These are phyloP conservation scores for Sternarchorhynchus goeldii DNA, from an alignment of 2,797 vertebrate species.

Conservation along the genomic window DNA sequence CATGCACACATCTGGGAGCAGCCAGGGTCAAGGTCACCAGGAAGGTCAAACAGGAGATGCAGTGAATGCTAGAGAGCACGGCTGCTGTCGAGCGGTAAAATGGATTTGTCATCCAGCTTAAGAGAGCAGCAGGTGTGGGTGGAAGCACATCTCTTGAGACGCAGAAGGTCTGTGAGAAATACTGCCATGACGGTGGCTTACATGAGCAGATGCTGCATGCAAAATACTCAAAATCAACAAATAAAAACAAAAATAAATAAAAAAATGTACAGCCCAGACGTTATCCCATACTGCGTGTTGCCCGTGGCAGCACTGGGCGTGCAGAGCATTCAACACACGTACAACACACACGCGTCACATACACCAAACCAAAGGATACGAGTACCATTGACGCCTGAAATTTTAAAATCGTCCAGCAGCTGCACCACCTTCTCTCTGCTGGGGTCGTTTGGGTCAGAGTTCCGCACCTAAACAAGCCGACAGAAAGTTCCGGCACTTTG, in stretches of 20 bases:
- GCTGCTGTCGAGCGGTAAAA: conserved; percentile 12
- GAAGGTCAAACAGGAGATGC: conserved; percentile 6
- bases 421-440: conserved; percentile 93
- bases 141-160: conserved; percentile 49
- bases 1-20: conserved; percentile 90
- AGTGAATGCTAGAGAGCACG: background rate
- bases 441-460: conserved; percentile 88
- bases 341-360: too few species aligned
- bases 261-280: too few species aligned
- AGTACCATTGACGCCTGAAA: conserved; percentile 94
- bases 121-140: conserved; percentile 26
- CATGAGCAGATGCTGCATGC: background rate
- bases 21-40: conserved; percentile 74
- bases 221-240: background rate
- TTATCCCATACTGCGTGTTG: background rate
- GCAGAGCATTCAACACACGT: background rate
- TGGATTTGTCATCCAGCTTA: background rate
- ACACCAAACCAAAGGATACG: conserved; percentile 82
- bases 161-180: background rate
- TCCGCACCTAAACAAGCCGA: conserved; percentile 81
- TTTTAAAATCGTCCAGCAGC: conserved; percentile 96
- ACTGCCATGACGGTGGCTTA: background rate
- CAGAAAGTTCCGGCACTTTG: conserved; percentile 1
- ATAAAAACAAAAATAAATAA: too few species aligned
- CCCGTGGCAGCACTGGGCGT: too few species aligned